Evolutionary conservation across 2,888 invertebrate species (phyloP).

Genomic region (Caenorhabditis angaria): DNA sequence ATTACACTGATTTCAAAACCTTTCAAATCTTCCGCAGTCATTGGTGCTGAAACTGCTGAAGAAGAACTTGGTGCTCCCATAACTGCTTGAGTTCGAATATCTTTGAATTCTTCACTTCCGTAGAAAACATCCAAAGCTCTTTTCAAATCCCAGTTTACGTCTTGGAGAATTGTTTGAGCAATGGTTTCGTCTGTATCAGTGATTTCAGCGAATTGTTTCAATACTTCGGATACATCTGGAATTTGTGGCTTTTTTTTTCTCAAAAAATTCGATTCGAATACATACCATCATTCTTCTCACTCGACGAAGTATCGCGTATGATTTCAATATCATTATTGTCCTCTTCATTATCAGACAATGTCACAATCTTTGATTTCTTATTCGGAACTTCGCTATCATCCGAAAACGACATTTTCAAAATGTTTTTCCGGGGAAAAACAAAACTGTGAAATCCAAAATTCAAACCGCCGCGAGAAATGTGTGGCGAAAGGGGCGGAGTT

Average conservation of each 20-base stretch:
- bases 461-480: background rate
- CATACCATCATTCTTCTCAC: background rate
- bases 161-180: constrained; percentile 77
- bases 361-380: background rate
- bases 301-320: background rate
- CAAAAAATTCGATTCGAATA: background rate
- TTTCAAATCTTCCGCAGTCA: constrained; percentile 19
- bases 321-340: constrained; percentile 10
- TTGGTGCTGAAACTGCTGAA: constrained; percentile 4
- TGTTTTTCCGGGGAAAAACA: background rate
- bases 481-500: constrained; percentile 3
- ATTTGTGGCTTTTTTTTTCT: background rate
- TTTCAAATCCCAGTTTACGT: constrained; percentile 76
- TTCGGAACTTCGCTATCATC: background rate
- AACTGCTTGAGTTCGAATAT: constrained; percentile 20
- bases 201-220: constrained; percentile 74
- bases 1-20: constrained; percentile 74
- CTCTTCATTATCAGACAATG: background rate
- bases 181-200: constrained; percentile 76
- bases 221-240: constrained; percentile 33
- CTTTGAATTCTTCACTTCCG: constrained; percentile 30
- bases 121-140: constrained; percentile 67
- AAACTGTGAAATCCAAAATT: background rate
- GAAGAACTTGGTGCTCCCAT: constrained; percentile 5
- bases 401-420: background rate